Conservation (phyloP, 2,888 invertebrate species). For the Diplolepis rosae region DNA sequence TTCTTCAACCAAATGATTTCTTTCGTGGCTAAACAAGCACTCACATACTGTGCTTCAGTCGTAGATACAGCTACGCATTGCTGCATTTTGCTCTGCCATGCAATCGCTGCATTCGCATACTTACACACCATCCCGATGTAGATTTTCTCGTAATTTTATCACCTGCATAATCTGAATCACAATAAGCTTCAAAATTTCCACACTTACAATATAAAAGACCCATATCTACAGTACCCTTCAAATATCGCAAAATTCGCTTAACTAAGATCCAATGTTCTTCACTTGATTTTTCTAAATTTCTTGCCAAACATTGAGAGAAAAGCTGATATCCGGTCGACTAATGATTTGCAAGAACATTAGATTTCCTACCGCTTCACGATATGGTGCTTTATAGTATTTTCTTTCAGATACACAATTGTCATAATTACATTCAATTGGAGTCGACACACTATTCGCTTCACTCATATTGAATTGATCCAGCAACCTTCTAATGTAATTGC, state of each 20-base stretch:
- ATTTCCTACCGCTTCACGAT: neutral
- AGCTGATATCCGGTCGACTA: neutral
- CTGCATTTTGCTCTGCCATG: neutral
- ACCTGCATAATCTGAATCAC: no score
- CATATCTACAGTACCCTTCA: no score
- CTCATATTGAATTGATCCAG: conserved; percentile 22
- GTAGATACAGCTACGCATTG: neutral
- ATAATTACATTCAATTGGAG: neutral
- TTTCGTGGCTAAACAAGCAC: neutral
- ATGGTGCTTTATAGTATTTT: neutral
- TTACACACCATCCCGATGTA: neutral
- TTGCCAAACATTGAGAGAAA: neutral
- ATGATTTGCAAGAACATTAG: neutral
- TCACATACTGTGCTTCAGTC: neutral
- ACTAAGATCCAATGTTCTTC: neutral
- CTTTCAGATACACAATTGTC: conserved; percentile 22
- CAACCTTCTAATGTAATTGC: conserved; percentile 17
- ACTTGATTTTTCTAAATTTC: neutral
- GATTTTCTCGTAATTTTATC: no score
- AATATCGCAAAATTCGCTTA: no score
- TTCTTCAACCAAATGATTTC: neutral
- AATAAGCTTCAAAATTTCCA: no score
- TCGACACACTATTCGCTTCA: conserved; percentile 19
- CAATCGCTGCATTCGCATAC: neutral
- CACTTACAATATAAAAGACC: no score